A percentile compares a stretch with the other conserved stretches of the same genome.
Conservation (phyloP, 2,888 invertebrate species). For the Hydraecia micacea region DNA sequence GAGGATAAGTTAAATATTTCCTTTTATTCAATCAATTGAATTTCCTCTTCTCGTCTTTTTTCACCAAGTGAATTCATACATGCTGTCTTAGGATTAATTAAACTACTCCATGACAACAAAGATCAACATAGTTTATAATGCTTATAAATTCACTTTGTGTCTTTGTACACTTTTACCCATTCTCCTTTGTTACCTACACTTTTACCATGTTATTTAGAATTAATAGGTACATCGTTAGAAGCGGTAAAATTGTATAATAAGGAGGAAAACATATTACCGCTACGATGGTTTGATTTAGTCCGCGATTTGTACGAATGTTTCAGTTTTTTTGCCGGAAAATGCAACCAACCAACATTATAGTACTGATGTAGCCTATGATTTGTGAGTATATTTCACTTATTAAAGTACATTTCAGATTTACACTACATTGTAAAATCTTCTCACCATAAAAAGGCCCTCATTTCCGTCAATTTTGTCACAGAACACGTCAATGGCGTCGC, state of each 20-base stretch:
- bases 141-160: too few species aligned
- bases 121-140: too few species aligned
- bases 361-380: not conserved
- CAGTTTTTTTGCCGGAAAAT: not conserved
- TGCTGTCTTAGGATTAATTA: too few species aligned
- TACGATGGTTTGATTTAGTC: slow-evolving; percentile 6
- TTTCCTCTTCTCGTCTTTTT: too few species aligned
- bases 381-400: not conserved
- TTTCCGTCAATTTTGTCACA: slow-evolving; percentile 53
- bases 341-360: not conserved
- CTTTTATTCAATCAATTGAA: too few species aligned
- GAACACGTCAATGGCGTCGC: slow-evolving; percentile 41
- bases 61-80: too few species aligned
- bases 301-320: not conserved
- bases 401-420: not conserved
- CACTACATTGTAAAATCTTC: slow-evolving; percentile 10
- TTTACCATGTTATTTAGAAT: not conserved
- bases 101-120: too few species aligned
- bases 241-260: not conserved
- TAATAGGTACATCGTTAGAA: not conserved
- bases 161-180: too few species aligned
- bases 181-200: not conserved
- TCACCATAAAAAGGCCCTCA: slow-evolving; percentile 29
- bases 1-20: too few species aligned
- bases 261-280: not conserved